Evolutionary conservation across 2,888 invertebrate genomes (phyloP), one percentile per base, ranked within the genome.

Genomic region (Myathropa florea): DNA sequence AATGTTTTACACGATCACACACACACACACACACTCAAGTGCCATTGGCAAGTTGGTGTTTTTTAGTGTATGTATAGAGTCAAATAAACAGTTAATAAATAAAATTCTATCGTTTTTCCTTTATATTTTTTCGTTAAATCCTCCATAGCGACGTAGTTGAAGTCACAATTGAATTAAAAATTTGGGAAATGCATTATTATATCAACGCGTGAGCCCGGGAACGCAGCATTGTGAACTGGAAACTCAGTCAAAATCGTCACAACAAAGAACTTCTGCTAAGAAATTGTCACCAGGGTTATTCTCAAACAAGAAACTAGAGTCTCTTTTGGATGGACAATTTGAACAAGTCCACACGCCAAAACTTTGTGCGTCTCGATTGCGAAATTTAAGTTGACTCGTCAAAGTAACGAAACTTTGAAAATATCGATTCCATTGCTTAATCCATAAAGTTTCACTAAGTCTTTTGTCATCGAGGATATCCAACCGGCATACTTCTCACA

Each of bases 1-100:
- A 72, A 77, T 85, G 63, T 85, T 85, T 64, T 83, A 78, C 68
- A 77, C 55, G 12, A 39, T 57, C 55, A 80, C 53, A 53, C 68
- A 81, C 33, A 85, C 23, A 63, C 30, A 18, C 18, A 46, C n/a
- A 46, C 39, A 46, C 46, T 18, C 46, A 4, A 46, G 33, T 71
- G 36, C 46, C 26, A 57, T 60, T 81, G 72, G 64, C 18, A 46
- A 18, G 7, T 18, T 46, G 46, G 46, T 18, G 18, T 65, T 61
- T 7, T 30, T 30, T 30, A 33, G 30, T 85, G 36, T 73, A 68
- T 82, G 73, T 82, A 73, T 53, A 85, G 77, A 80, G 72, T 36
- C 9, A 55, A 81, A 84, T 67, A 84, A 77, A 82, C n/a, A 55
- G 18, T 73, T 18, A 77, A 46, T 46, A 7, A 18, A 14, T 24